Percentiles rank a stretch among this genome's conserved stretches.
Conservation (phyloP, 2,113 vertebrate genomes). For the Phaethon lepturus region DNA sequence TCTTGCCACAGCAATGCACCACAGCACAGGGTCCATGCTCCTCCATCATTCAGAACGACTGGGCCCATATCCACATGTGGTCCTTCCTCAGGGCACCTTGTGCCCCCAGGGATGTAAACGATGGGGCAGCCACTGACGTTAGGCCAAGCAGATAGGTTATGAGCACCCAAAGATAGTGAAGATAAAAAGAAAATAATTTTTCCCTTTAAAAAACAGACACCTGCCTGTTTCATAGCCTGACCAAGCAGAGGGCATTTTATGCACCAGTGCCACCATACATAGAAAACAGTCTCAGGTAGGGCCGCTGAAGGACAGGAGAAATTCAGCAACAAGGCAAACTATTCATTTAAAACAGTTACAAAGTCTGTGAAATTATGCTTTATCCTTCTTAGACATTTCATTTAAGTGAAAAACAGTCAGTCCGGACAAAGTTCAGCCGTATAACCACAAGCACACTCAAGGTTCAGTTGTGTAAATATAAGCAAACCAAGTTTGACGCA, state of each 20-base stretch:
- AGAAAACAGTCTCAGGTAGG: background rate
- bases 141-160: background rate
- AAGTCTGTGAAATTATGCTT: background rate
- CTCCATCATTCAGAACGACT: background rate
- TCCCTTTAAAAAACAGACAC: background rate
- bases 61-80: rapidly evolving
- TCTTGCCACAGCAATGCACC: background rate
- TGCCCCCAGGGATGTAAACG: background rate
- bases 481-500: background rate
- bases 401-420: background rate
- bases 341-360: background rate
- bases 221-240: background rate
- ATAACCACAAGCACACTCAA: background rate
- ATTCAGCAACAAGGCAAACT: background rate
- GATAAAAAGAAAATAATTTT: background rate
- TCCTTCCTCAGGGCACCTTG: background rate
- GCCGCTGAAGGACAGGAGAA: background rate
- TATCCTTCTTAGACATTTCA: background rate
- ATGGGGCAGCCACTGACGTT: rapidly evolving
- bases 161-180: background rate
- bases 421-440: background rate
- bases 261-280: background rate
- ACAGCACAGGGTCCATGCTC: rapidly evolving
- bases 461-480: background rate
- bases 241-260: background rate